These are phyloP conservation scores for Idris sp. DNA, from an alignment of 1,140 invertebrate species.

Conservation along the genomic window DNA sequence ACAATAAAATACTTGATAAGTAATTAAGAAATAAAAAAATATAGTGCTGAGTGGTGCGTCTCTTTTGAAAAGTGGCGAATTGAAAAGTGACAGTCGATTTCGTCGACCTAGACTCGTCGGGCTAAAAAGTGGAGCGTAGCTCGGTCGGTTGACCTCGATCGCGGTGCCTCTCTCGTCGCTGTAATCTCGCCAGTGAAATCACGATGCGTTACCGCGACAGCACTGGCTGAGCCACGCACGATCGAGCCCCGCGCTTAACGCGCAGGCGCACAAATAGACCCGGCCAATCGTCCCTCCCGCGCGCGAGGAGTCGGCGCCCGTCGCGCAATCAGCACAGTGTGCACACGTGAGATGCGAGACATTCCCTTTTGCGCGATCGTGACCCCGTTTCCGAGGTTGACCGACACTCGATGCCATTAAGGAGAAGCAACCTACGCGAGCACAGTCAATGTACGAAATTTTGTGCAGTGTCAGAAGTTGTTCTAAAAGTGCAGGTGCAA, in stretches of 20 bases:
- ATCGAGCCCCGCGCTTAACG: constrained; percentile 26
- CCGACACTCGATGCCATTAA: constrained; percentile 72
- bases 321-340: constrained; percentile 18
- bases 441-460: too few species aligned
- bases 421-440: too few species aligned
- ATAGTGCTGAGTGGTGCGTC: too few species aligned
- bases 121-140: constrained; percentile 42
- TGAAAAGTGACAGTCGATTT: constrained; percentile 49
- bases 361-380: constrained; percentile 76
- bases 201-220: constrained; percentile 55
- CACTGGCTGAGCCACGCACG: constrained; percentile 49
- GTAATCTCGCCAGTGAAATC: constrained; percentile 61
- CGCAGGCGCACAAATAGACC: constrained; percentile 35
- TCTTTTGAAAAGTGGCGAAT: constrained; percentile 7
- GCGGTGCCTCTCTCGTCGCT: constrained; percentile 27
- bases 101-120: constrained; percentile 47
- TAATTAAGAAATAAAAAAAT: too few species aligned
- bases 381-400: constrained; percentile 75
- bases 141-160: constrained; percentile 60
- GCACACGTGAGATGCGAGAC: constrained; percentile 62
- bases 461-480: too few species aligned
- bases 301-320: constrained; percentile 32
- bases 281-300: constrained; percentile 13
- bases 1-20: too few species aligned
- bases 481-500: too few species aligned